Base-by-base conservation (phyloP, 2,797 vertebrate species). In the Simalia tracyae region DNA sequence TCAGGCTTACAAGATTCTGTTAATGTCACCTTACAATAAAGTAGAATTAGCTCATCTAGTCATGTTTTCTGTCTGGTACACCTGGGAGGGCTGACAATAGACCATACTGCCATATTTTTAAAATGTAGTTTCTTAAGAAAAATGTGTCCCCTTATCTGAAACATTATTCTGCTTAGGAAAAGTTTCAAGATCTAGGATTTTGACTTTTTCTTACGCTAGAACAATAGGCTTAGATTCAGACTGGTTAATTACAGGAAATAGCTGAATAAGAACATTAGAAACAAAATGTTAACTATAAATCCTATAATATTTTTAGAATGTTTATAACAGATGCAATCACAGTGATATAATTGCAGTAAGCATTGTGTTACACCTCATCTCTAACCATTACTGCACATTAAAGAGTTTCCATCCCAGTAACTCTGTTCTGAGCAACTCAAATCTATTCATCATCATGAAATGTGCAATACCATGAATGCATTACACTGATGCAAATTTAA, bases 321-420 rank as follows among this genome's bases (percentile, higher is more conserved):
- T 50, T 86, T 61, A 89, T 92, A 63, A 64, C 28, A 0, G 9
- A 63, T 28, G n/a, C 60, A 84, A 90, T 90, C 81, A 90, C 46
- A 66, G 22, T 84, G 89, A 15, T 72, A 93, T 89, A 94, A 93
- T 76, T 8, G 15, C 88, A 26, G 68, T 54, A 90, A 19, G 4
- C 50, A 4, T 90, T 92, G 26, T 87, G 60, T 87, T 95, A 91
- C 26, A 36, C 57, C 92, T 96, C 92, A 61, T 60, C 64, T 93
- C 31, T 90, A 88, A 86, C 76, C 46, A 10, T 94, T 93, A 88
- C 86, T 63, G 91, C 28, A 89, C 0, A 63, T 93, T 93, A 54
- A 26, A 89, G 19, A 86, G 68, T 61, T 26, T 8, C 24, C 28
- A 94, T 0, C 63, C 11, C 59, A 89, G 4, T 24, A 10, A 81